phyloP scores from a whole-genome alignment of 2,113 vertebrate species.

The Gallinago media region DNA sequence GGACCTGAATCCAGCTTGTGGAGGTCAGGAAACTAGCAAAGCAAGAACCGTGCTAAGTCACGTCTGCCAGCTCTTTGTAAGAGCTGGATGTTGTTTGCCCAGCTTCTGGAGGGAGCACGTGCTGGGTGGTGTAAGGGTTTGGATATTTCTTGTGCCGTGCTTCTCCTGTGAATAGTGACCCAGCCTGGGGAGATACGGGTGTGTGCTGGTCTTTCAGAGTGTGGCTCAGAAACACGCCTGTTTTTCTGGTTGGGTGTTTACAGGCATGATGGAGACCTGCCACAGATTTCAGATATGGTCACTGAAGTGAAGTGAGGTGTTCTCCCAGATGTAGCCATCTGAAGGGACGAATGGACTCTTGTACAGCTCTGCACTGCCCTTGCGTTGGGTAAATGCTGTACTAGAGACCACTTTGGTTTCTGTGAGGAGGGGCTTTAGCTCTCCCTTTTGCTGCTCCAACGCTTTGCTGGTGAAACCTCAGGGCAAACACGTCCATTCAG shows the following conservation, averaged over 20 bases:
- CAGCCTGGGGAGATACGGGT: not conserved
- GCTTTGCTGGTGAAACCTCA: not conserved
- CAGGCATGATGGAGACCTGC: not conserved
- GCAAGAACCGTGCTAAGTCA: not conserved
- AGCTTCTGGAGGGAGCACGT: not conserved
- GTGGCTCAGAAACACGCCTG: not conserved
- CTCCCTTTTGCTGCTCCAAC: not conserved
- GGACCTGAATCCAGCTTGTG: not conserved
- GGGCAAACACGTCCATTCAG: accelerated
- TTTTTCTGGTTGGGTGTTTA: not conserved
- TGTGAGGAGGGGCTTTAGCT: not conserved
- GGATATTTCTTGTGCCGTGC: accelerated
- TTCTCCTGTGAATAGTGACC: not conserved
- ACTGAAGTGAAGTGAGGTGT: not conserved
- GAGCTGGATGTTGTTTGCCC: not conserved
- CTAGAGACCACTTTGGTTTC: not conserved
- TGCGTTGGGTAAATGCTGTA: not conserved
- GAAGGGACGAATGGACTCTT: not conserved
- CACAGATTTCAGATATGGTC: not conserved
- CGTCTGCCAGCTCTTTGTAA: not conserved
- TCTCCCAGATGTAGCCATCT: not conserved
- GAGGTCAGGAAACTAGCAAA: not conserved
- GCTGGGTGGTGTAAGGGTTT: not conserved
- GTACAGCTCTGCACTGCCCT: not conserved
- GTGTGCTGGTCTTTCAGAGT: not conserved